Base-by-base conservation (phyloP, 2,888 invertebrate species). In the Exocentrus adspersus region DNA sequence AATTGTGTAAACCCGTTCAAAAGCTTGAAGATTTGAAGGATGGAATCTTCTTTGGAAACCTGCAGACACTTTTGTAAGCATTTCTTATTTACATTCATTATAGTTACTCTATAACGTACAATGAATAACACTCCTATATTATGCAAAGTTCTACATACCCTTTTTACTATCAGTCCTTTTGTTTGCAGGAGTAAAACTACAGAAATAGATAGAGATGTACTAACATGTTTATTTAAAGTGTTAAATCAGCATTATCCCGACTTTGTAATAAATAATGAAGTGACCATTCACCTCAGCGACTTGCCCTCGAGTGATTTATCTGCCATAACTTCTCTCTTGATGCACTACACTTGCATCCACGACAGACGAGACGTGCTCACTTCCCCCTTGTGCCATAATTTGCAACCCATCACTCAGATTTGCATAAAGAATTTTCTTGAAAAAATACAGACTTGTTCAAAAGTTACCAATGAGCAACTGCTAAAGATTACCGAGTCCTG, bases 301-400 rank as follows among this genome's bases (percentile, higher is more conserved):
- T 53, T 78, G 28, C 60, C 73, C 12, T 24, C 54, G 20, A 51
- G 50, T 4, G 78, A 79, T 60, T 59, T 80, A 10, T 65, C 70
- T 30, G 60, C 72, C 16, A 62, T 80, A 28, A 78, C 76, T 17
- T 80, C 81, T 2, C 68, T 82, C n/a, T 65, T 82, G 53, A 69
- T 83, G 73, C 81, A 82, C 70, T 82, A 79, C 67, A 79, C 79
- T 9, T 82, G 81, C 64, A 76, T 82, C 24, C 69, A 77, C 52
- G 80, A 81, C 61, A 72, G 79, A 63, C 72, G 79, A 61, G 78
- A 80, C 58, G 73, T 74, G n/a, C 72, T 82, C 17, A 82, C 80
- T 9, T 74, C 76, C 1, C 81, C 81, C 9, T 69, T 82, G 60
- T 83, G 82, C 62, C 62, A 76, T 21, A 73, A 72, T 54, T 70